Evolutionary conservation across 2,888 invertebrate genomes (phyloP).

Genomic region (Ectobius pallidus): DNA sequence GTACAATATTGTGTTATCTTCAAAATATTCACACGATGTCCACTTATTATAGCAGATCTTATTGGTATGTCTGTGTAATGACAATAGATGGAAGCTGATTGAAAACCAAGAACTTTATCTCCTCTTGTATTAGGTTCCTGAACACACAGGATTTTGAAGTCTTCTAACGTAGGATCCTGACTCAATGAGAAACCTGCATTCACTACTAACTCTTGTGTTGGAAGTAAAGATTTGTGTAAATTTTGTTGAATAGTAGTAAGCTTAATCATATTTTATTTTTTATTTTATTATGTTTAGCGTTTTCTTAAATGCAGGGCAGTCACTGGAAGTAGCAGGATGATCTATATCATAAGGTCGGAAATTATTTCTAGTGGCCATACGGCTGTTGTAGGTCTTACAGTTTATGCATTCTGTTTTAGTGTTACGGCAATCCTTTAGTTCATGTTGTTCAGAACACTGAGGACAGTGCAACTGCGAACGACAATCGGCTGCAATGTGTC

Average conservation of each 20-base stretch:
- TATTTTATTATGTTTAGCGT: not conserved
- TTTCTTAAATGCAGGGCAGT: slow-evolving; percentile 5
- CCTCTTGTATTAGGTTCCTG: not conserved
- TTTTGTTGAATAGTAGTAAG: not conserved
- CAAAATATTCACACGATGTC: too few relatives aligned
- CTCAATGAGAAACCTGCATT: not conserved
- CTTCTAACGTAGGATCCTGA: not conserved
- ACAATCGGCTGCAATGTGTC: not conserved
- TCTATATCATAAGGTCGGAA: not conserved
- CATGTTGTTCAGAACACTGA: not conserved
- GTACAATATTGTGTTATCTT: not conserved
- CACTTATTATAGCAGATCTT: not conserved
- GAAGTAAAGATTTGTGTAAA: not conserved
- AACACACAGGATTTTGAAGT: not conserved
- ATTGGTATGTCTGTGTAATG: slow-evolving; percentile 13
- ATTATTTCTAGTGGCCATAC: not conserved
- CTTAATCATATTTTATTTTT: not conserved
- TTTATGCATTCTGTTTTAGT: not conserved
- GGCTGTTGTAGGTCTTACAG: not conserved
- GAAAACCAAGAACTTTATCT: not conserved
- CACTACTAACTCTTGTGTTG: not conserved
- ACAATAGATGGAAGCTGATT: not conserved
- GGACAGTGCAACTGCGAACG: not conserved
- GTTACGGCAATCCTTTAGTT: not conserved
- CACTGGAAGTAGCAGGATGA: not conserved